A percentile compares a stretch with the other conserved stretches of the same genome.
Conservation (phyloP, 30 jellyfish, hydroid and myxozoan genomes). For the Hydractinia echinata region DNA sequence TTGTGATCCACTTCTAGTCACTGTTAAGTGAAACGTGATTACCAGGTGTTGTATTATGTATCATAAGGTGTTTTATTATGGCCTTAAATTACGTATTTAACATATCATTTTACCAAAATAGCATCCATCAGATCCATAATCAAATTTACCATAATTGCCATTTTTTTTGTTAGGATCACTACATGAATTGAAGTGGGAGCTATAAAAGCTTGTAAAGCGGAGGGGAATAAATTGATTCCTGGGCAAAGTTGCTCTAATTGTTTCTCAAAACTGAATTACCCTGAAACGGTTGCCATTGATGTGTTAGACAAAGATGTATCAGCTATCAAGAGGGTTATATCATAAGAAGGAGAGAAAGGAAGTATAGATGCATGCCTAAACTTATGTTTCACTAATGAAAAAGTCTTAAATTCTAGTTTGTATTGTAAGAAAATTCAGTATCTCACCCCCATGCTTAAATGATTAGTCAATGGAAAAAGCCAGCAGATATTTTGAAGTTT, state of each 20-base stretch:
- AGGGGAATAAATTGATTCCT: neutral
- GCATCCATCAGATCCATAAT: too few species aligned
- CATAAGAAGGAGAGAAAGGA: neutral
- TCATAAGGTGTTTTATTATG: too few species aligned
- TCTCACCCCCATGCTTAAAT: constrained; percentile 39
- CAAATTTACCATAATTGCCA: neutral
- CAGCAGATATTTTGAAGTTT: constrained; percentile 29
- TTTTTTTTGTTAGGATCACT: neutral
- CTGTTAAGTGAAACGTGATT: neutral
- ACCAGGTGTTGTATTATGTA: too few species aligned
- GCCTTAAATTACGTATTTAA: too few species aligned
- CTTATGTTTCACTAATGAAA: neutral
- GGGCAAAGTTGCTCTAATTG: constrained; percentile 2
- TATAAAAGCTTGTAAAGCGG: neutral
- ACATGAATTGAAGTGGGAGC: neutral
- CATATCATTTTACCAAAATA: too few species aligned
- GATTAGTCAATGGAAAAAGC: constrained; percentile 43
- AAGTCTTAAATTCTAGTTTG: neutral
- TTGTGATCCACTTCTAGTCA: constrained; percentile 9
- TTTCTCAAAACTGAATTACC: neutral
- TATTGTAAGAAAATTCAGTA: constrained; percentile 37
- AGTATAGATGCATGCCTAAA: neutral
- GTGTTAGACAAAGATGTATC: neutral
- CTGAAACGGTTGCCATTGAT: neutral
- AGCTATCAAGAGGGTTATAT: neutral